Conservation (phyloP, 2,888 invertebrate genomes). For the Entomobrya multifasciata region DNA sequence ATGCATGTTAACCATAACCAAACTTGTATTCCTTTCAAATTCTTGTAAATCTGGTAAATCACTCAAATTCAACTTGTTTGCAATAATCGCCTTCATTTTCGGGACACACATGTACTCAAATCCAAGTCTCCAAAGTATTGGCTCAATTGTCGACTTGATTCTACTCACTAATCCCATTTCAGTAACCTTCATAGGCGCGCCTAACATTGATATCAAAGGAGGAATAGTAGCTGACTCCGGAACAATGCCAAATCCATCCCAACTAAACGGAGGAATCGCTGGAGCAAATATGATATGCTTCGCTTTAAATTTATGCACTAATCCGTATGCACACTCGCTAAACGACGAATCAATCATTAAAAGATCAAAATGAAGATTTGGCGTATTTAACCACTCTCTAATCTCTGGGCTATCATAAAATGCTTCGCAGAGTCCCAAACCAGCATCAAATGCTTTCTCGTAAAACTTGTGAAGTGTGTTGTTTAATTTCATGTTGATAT, state of each 20-base stretch:
- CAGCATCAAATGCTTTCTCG: neutral
- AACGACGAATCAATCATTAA: slow-evolving; percentile 26
- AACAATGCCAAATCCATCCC: slow-evolving; percentile 31
- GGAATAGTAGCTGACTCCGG: no score
- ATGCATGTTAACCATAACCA: no score
- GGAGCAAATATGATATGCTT: slow-evolving; percentile 44
- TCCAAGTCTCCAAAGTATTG: no score
- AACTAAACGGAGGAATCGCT: neutral
- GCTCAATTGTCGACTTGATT: no score
- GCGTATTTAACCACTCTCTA: slow-evolving; percentile 41
- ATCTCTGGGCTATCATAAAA: slow-evolving; percentile 59
- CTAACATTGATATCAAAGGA: no score
- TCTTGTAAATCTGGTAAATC: no score
- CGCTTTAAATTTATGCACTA: slow-evolving; percentile 51
- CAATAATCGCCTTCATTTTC: no score
- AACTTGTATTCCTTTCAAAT: no score
- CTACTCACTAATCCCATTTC: no score
- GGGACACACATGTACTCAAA: no score
- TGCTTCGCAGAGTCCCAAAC: slow-evolving; percentile 34
- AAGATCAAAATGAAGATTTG: slow-evolving; percentile 38
- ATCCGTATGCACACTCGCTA: slow-evolving; percentile 57
- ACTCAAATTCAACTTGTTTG: no score
- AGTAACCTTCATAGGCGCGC: no score
- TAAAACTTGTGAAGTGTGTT: slow-evolving; percentile 34
- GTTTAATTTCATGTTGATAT: slow-evolving; percentile 47